Evolutionary conservation across 1,140 invertebrate genomes (phyloP).

Genomic region (Dufourea novaeangliae): DNA sequence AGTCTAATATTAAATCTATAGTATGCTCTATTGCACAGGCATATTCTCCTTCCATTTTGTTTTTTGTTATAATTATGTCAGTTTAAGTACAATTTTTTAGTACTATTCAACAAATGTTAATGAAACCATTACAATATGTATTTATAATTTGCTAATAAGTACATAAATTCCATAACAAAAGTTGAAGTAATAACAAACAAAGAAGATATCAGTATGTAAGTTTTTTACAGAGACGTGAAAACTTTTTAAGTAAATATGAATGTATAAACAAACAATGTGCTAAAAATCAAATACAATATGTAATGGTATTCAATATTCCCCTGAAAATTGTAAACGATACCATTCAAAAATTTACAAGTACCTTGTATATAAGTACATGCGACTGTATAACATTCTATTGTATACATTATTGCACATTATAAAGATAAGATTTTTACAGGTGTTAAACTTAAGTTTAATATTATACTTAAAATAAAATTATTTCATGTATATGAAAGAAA

Average conservation of each 20-base stretch:
- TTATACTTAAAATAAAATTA: conserved; percentile 28
- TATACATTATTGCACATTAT: conserved; percentile 44
- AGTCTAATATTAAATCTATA: conserved; percentile 57
- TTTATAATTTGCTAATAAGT: conserved; percentile 13
- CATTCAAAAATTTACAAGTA: conserved; percentile 26
- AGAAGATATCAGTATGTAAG: conserved; percentile 15
- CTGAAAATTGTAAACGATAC: conserved; percentile 14
- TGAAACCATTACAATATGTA: conserved; percentile 10
- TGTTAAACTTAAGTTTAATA: conserved; percentile 32
- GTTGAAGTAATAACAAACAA: conserved; percentile 24
- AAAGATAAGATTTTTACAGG: neutral
- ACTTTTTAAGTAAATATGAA: conserved; percentile 25
- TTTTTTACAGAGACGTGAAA: conserved; percentile 4
- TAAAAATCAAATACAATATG: neutral
- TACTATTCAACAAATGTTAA: conserved; percentile 14
- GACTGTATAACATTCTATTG: conserved; percentile 20
- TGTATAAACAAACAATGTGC: conserved; percentile 28
- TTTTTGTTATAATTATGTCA: conserved; percentile 20
- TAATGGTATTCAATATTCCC: conserved; percentile 9
- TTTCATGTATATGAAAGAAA: conserved; percentile 28
- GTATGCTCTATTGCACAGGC: conserved; percentile 31
- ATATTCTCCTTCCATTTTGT: conserved; percentile 16
- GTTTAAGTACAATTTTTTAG: conserved; percentile 55
- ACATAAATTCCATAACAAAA: conserved; percentile 3
- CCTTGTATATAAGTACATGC: conserved; percentile 27